These are phyloP conservation scores for Drosophila greeni DNA, from an alignment of 2,888 invertebrate genomes.

Conservation along the genomic window DNA sequence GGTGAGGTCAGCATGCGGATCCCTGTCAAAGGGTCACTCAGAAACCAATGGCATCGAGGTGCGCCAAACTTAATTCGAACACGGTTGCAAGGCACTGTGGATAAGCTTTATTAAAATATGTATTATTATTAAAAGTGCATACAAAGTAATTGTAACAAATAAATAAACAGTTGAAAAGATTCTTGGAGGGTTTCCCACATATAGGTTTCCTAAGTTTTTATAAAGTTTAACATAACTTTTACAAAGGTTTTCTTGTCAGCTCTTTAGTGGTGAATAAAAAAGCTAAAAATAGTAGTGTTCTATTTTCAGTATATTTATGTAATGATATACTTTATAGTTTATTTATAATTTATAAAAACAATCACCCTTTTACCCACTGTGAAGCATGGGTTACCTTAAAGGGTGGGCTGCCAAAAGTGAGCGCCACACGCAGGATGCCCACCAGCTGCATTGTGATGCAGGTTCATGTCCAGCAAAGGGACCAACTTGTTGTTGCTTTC, in stretches of 20 bases:
- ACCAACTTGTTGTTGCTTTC: constrained; percentile 12
- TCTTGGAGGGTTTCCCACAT: background rate
- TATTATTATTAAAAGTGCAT: too few relatives aligned
- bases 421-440: constrained; percentile 6
- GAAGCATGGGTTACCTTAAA: background rate
- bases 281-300: background rate
- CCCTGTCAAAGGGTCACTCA: constrained; percentile 17
- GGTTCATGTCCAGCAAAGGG: constrained; percentile 26
- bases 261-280: background rate
- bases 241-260: background rate
- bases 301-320: background rate
- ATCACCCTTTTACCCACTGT: background rate
- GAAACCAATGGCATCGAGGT: constrained; percentile 21
- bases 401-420: background rate
- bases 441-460: constrained; percentile 34
- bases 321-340: background rate
- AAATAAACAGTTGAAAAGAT: background rate
- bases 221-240: background rate
- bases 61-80: constrained; percentile 25
- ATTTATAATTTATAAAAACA: background rate
- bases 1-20: constrained; percentile 36
- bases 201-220: too few relatives aligned
- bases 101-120: background rate
- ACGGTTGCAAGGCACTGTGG: constrained; percentile 1
- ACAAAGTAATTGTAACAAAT: background rate